phyloP scores from a whole-genome alignment of 2,797 vertebrate species.

The Neostethus bicornis region DNA sequence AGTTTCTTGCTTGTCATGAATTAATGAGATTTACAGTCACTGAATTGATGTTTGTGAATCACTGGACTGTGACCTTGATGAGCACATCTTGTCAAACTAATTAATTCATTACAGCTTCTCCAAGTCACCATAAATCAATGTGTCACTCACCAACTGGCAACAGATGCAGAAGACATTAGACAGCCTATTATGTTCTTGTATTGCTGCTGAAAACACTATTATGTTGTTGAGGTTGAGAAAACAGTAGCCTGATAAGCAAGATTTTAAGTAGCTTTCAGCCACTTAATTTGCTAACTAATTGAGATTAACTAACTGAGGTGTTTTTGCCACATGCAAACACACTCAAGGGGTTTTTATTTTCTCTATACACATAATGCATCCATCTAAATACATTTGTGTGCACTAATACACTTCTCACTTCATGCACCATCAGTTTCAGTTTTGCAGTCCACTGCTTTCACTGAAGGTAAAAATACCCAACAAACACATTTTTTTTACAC shows the following conservation, averaged over 20 bases:
- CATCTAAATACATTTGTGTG: too few relatives aligned
- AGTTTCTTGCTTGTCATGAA: conserved; percentile 18
- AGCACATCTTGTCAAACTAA: conserved; percentile 59
- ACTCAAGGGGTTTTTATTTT: too few relatives aligned
- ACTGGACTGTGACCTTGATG: conserved; percentile 63
- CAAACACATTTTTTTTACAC: too few relatives aligned
- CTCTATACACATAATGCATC: too few relatives aligned
- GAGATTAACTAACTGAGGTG: too few relatives aligned
- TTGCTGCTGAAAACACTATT: conserved; percentile 48
- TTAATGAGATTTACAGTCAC: conserved; percentile 40
- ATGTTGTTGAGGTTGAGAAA: conserved; percentile 39
- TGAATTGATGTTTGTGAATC: conserved; percentile 30
- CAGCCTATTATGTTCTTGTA: conserved; percentile 55
- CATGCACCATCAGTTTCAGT: too few relatives aligned
- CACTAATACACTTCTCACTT: too few relatives aligned
- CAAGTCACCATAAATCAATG: conserved; percentile 68
- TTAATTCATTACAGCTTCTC: conserved; percentile 63
- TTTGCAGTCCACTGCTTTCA: too few relatives aligned
- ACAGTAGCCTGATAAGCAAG: conserved; percentile 31
- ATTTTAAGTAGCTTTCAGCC: conserved; percentile 48
- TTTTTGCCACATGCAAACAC: too few relatives aligned
- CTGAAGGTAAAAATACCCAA: too few relatives aligned
- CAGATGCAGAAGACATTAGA: conserved; percentile 59
- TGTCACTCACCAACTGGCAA: conserved; percentile 56
- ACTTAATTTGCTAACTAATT: conserved; percentile 30